Base-by-base conservation (phyloP, 35 echinoderm and acorn worm species). In the Diadema setosum region DNA sequence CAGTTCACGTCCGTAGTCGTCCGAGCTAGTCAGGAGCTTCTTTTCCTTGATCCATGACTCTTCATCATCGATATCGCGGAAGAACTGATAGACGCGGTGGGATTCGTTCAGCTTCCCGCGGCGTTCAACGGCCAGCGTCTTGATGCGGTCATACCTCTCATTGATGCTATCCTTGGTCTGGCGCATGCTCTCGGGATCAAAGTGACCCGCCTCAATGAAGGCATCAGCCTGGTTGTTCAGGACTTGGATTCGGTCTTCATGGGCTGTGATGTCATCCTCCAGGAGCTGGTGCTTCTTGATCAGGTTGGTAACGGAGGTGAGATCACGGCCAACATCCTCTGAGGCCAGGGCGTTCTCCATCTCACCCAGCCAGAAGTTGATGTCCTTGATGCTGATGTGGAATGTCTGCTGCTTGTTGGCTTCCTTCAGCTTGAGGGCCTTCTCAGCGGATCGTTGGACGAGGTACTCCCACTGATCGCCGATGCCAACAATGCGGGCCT, bases 1-100 rank as follows among this genome's bases (percentile, higher is more conserved):
- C 89, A 99, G 74, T 83, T 99, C 96, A 70, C 96, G 92, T 20
- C 96, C 96, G 81, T 95, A 99, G 83, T 99, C 96, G 75, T 99
- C 96, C 55, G 96, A 99, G 61, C 93, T 99, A 34, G 96, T 95
- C 92, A 99, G 67, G 2, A 99, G 86, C 29, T 89, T 94, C 86
- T 99, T 99, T 84, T 63, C 93, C 96, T 95, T 99, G 89, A 99
- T 99, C 96, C 96, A 99, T n/a, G 93, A 82, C 52, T 99, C 96
- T 49, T 98, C 96, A 80, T 99, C 96, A 42, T 99, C 96, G 15
- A 99, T 99, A 67, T 67, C 63, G 26, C 96, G 88, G 86, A 95
- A 94, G 92, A 95, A 99, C 58, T 91, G 86, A 59, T 88, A 84
- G 34, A 92, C 84, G 80, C 92, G 93, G 80, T 99, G 92, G 3